Percentiles rank a stretch among this genome's conserved stretches.
These are phyloP conservation scores for Phalacrocorax brasilianus DNA, from an alignment of 2,113 vertebrate species.

Conservation along the genomic window DNA sequence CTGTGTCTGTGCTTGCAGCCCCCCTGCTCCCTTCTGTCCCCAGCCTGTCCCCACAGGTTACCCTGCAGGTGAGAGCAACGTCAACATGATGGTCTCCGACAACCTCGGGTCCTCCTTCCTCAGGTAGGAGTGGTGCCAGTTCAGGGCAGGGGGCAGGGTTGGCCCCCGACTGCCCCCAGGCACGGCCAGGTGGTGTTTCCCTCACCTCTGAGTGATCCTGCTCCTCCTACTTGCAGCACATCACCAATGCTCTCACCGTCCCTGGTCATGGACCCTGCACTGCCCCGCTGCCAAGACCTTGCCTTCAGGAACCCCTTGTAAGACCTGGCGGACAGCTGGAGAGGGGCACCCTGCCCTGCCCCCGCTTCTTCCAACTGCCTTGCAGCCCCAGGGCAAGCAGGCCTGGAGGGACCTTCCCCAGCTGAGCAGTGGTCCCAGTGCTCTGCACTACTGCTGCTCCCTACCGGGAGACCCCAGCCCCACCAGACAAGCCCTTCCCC, in stretches of 20 bases:
- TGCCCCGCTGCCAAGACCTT: not conserved
- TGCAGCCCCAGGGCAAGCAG: rapidly evolving
- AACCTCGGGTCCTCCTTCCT: not conserved
- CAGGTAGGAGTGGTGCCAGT: not conserved
- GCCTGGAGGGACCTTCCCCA: not conserved
- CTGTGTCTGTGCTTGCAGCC: not conserved
- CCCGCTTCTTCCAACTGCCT: rapidly evolving
- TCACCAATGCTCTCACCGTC: not conserved
- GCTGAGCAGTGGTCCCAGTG: not conserved
- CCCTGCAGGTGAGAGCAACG: not conserved
- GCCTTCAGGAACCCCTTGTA: not conserved
- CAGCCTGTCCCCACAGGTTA: not conserved
- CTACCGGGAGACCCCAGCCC: not conserved
- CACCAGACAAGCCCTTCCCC: too few species aligned
- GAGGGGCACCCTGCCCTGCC: not conserved
- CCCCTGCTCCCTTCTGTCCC: not conserved
- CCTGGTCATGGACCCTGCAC: not conserved
- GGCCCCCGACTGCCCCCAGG: not conserved
- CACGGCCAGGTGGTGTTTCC: not conserved
- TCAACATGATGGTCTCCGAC: not conserved
- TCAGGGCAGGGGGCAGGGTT: not conserved
- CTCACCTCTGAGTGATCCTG: not conserved
- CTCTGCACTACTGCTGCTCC: not conserved
- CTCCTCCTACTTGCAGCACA: not conserved
- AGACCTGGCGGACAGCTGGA: not conserved